These are phyloP conservation scores for Falco punctatus DNA, from an alignment of 2,113 vertebrate genomes.

Conservation along the genomic window DNA sequence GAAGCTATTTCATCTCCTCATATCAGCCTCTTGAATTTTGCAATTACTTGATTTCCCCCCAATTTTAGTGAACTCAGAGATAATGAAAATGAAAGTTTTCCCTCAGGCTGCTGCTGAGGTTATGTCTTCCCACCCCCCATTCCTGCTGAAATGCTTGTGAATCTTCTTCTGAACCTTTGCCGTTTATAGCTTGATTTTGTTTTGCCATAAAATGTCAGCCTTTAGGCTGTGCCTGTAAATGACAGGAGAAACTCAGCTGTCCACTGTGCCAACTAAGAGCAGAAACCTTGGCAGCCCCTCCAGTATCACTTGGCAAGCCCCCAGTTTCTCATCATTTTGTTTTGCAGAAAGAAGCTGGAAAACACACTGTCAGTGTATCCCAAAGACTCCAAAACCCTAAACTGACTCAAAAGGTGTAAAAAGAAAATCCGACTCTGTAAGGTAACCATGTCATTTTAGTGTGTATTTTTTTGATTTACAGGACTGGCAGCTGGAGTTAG, in stretches of 20 bases:
- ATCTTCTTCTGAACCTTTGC: neutral
- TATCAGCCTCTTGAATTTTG: neutral
- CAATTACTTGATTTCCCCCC: neutral
- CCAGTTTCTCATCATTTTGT: neutral
- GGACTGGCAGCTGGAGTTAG: neutral
- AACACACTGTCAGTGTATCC: neutral
- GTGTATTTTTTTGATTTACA: neutral
- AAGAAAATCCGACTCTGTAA: neutral
- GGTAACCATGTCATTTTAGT: neutral
- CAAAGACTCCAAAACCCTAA: neutral
- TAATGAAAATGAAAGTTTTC: neutral
- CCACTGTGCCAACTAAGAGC: neutral
- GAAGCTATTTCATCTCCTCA: neutral
- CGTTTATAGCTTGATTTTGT: neutral
- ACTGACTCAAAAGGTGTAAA: neutral
- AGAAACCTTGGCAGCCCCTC: neutral
- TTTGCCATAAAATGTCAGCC: neutral
- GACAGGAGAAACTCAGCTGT: neutral
- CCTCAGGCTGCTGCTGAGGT: neutral
- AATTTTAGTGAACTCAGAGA: neutral
- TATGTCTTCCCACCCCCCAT: neutral
- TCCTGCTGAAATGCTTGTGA: neutral
- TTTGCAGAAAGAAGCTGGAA: neutral
- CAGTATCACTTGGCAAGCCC: neutral
- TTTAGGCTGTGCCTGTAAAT: neutral